A percentile compares a stretch with the other conserved stretches of the same genome.
Evolutionary conservation across 2,797 vertebrate genomes (phyloP).

Genomic region (Pipistrellus nathusii): DNA sequence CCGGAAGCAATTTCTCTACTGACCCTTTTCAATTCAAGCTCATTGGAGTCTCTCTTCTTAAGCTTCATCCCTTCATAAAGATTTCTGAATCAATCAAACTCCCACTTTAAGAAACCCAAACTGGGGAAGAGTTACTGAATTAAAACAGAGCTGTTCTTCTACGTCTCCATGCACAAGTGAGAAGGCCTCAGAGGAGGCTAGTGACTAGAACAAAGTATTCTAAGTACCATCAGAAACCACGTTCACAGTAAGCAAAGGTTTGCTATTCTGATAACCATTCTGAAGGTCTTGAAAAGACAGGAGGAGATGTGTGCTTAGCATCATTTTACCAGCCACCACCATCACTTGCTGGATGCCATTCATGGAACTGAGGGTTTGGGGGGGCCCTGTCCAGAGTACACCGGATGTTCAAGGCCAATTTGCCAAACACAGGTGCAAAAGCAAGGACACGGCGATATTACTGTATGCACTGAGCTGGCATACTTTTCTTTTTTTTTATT

Average conservation of each 20-base stretch:
- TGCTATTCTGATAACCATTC: neutral
- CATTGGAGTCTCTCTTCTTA: neutral
- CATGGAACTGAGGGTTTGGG: neutral
- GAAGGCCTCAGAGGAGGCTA: no score
- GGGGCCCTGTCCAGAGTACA: no score
- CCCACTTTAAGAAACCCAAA: neutral
- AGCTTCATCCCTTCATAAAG: neutral
- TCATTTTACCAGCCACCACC: neutral
- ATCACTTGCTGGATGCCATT: neutral
- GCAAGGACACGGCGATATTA: no score
- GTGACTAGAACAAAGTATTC: neutral
- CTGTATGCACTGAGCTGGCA: no score
- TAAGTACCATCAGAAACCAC: neutral
- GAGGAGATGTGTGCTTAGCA: neutral
- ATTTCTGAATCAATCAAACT: slow-evolving; percentile 42
- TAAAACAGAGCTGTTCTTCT: slow-evolving; percentile 2
- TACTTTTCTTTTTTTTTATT: no score
- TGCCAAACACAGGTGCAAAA: no score
- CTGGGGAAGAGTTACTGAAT: neutral
- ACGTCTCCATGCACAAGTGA: neutral
- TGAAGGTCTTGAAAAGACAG: neutral
- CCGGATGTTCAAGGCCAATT: no score
- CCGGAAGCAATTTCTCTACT: neutral
- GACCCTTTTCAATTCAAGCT: neutral
- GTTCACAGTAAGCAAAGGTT: neutral